Evolutionary conservation across 2,888 invertebrate genomes (phyloP).

Genomic region (Drosophila helvetica): DNA sequence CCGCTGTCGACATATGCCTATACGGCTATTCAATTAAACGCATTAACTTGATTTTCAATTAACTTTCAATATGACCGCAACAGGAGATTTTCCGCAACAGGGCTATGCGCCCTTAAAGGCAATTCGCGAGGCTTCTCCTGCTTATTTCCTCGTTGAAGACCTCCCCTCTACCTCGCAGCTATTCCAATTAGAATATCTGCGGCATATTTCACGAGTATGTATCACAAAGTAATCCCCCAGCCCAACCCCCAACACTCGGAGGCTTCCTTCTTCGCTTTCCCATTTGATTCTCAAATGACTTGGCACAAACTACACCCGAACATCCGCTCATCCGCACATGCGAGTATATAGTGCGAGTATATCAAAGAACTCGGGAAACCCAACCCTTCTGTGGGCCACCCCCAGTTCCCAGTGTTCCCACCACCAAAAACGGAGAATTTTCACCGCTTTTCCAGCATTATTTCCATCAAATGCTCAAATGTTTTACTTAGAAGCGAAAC

Average conservation of each 20-base stretch:
- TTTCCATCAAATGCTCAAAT: constrained; percentile 74
- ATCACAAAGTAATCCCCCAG: constrained; percentile 7
- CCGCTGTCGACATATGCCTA: constrained; percentile 54
- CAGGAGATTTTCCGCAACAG: constrained; percentile 47
- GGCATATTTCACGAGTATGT: constrained; percentile 18
- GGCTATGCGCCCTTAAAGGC: neutral
- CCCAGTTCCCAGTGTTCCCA: constrained; percentile 31
- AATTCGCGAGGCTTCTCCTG: neutral
- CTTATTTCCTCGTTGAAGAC: neutral
- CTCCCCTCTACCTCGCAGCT: neutral
- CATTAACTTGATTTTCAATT: constrained; percentile 80
- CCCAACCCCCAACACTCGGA: neutral
- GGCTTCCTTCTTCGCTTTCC: constrained; percentile 25
- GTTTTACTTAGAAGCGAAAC: constrained; percentile 70
- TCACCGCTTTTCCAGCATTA: constrained; percentile 71
- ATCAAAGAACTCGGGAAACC: constrained; percentile 25
- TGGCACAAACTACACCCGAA: constrained; percentile 29
- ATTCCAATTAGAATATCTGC: constrained; percentile 2
- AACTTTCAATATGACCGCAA: constrained; percentile 69
- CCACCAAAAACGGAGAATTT: constrained; percentile 50
- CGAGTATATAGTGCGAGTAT: constrained; percentile 18
- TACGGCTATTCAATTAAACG: constrained; percentile 74
- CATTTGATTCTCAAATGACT: constrained; percentile 48
- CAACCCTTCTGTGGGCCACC: constrained; percentile 43
- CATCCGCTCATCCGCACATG: neutral